Evolutionary conservation across 2,113 vertebrate species (phyloP).

Genomic region (Zingel zingel): DNA sequence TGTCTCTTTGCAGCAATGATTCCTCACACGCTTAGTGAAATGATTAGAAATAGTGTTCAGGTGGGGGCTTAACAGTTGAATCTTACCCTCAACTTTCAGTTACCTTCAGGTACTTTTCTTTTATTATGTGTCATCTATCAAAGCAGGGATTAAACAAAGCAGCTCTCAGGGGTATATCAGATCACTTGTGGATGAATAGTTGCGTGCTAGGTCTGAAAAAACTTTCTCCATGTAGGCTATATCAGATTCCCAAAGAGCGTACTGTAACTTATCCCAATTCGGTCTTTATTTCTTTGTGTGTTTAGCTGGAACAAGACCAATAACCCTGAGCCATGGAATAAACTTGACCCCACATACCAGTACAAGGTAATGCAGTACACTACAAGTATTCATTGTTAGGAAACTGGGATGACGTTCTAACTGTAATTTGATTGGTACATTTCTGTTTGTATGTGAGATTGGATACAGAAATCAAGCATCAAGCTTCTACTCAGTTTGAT

Average conservation of each 20-base stretch:
- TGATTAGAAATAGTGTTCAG: neutral
- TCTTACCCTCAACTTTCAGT: conserved; percentile 1
- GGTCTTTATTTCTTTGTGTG: conserved; percentile 21
- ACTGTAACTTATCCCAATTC: neutral
- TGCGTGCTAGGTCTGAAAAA: neutral
- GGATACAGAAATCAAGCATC: neutral
- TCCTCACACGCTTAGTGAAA: conserved; percentile 15
- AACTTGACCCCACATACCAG: conserved; percentile 90
- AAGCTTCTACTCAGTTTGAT: neutral
- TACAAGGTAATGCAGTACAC: conserved; percentile 87
- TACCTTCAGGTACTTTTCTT: neutral
- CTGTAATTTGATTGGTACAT: neutral
- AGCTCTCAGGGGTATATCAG: conserved; percentile 19
- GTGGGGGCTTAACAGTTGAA: conserved; percentile 22
- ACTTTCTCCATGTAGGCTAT: neutral
- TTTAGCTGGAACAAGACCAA: conserved; percentile 91
- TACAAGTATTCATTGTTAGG: neutral
- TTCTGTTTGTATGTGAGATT: neutral
- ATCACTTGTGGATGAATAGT: neutral
- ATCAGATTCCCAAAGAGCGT: neutral
- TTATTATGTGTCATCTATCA: neutral
- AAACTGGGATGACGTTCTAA: neutral
- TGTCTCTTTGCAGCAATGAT: conserved; percentile 4
- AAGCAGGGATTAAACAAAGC: neutral
- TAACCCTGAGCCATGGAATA: conserved; percentile 95